Conservation (phyloP, 2,113 vertebrate species). For the Phalacrocorax carbo region DNA sequence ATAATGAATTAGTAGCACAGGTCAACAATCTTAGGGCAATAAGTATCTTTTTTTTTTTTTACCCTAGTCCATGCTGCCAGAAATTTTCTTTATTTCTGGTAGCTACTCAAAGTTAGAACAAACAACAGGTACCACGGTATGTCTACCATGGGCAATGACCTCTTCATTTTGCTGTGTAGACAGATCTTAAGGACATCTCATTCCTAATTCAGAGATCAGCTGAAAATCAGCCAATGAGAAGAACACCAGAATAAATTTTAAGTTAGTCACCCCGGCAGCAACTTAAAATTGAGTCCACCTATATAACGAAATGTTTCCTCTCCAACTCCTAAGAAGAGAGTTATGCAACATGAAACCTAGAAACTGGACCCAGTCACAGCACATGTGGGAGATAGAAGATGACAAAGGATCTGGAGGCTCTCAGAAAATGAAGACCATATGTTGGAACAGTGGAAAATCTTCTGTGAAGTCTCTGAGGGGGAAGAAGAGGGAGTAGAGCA, state of each 20-base stretch:
- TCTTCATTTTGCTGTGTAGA: background rate
- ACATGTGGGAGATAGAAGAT: background rate
- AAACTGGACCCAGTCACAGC: background rate
- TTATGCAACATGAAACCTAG: background rate
- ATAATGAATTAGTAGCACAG: background rate
- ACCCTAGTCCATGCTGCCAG: background rate
- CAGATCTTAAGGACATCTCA: background rate
- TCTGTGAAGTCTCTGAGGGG: background rate
- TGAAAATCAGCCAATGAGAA: background rate
- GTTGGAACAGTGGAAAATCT: background rate
- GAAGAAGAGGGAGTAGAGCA: background rate
- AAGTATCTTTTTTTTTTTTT: background rate
- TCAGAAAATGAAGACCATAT: background rate
- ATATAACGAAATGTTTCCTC: background rate
- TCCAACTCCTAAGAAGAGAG: background rate
- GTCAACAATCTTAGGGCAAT: background rate
- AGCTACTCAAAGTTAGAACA: background rate
- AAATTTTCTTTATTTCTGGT: background rate
- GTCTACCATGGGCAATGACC: background rate
- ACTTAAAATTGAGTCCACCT: background rate
- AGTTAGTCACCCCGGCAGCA: background rate
- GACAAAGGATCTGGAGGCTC: background rate
- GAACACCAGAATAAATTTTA: background rate
- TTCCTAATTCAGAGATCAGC: background rate
- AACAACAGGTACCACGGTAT: background rate